These are phyloP conservation scores for Nemoura dubitans DNA, from an alignment of 2,888 invertebrate genomes.

Conservation along the genomic window DNA sequence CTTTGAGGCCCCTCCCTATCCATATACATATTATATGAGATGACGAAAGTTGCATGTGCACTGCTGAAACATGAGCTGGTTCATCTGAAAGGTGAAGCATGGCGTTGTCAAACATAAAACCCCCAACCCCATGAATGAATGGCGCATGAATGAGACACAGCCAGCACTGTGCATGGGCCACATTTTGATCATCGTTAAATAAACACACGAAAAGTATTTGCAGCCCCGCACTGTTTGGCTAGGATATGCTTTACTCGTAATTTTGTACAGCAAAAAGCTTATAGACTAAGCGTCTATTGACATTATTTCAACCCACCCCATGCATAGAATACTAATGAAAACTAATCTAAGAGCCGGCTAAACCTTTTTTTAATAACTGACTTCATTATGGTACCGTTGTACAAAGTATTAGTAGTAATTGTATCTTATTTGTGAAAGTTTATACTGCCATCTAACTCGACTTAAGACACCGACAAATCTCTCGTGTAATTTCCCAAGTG, in stretches of 20 bases:
- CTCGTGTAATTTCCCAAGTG: constrained; percentile 26
- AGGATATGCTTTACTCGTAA: not conserved
- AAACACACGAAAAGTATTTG: not conserved
- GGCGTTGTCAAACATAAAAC: not conserved
- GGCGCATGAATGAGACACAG: not conserved
- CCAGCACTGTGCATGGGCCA: not conserved
- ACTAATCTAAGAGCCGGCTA: not conserved
- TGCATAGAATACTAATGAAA: not conserved
- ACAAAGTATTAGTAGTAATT: not conserved
- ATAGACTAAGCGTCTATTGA: not conserved
- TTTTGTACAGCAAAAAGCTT: not conserved
- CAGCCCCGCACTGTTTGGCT: not conserved
- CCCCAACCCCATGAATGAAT: too few species aligned
- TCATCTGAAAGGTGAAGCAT: not conserved
- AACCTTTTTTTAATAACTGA: not conserved
- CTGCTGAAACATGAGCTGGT: too few species aligned
- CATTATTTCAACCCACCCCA: not conserved
- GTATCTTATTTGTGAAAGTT: not conserved
- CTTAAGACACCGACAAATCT: constrained; percentile 26
- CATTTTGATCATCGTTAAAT: not conserved
- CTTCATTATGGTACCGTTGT: not conserved
- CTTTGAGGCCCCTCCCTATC: not conserved
- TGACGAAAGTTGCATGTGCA: not conserved
- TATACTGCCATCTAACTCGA: not conserved
- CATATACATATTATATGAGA: too few species aligned